A percentile compares a stretch with the other conserved stretches of the same genome.
Evolutionary conservation across 2,113 vertebrate genomes (phyloP).

Genomic region (Lycocorax pyrrhopterus): DNA sequence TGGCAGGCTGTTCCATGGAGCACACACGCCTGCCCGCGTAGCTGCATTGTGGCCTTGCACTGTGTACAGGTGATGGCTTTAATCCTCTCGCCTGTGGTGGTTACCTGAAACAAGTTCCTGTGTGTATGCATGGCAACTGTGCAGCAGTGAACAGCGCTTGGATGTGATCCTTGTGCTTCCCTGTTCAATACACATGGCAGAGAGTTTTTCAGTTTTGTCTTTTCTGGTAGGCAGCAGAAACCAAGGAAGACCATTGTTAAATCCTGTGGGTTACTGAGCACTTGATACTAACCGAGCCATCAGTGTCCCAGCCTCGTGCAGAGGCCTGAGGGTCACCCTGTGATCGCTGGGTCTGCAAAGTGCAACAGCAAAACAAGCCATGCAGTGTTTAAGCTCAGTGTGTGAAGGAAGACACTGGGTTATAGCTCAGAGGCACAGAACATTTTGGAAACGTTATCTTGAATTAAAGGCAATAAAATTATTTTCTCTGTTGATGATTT

Average conservation of each 20-base stretch:
- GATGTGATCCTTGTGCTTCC: background rate
- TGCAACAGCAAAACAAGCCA: slow-evolving; percentile 85
- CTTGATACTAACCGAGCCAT: slow-evolving; percentile 91
- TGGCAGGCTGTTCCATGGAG: background rate
- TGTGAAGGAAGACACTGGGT: slow-evolving; percentile 84
- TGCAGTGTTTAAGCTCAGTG: slow-evolving; percentile 92
- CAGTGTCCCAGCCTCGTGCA: slow-evolving; percentile 64
- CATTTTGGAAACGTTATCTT: background rate
- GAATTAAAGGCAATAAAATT: background rate
- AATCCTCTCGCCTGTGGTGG: background rate
- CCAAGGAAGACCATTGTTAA: background rate
- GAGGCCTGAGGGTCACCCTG: slow-evolving; percentile 61
- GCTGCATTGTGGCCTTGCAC: background rate
- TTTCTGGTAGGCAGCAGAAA: background rate
- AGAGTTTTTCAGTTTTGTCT: background rate
- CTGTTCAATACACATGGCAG: background rate
- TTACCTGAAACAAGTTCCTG: too few species aligned
- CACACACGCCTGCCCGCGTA: rapidly evolving
- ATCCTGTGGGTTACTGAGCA: slow-evolving; percentile 67
- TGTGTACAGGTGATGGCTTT: rapidly evolving
- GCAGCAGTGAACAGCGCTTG: background rate
- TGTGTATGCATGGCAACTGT: background rate
- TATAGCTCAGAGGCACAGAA: slow-evolving; percentile 94
- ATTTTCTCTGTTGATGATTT: background rate
- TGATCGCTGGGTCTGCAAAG: slow-evolving; percentile 87